Evolutionary conservation across 1,140 invertebrate genomes (phyloP), one percentile per base, ranked within the genome.

Genomic region (Tetragonula clypearis): DNA sequence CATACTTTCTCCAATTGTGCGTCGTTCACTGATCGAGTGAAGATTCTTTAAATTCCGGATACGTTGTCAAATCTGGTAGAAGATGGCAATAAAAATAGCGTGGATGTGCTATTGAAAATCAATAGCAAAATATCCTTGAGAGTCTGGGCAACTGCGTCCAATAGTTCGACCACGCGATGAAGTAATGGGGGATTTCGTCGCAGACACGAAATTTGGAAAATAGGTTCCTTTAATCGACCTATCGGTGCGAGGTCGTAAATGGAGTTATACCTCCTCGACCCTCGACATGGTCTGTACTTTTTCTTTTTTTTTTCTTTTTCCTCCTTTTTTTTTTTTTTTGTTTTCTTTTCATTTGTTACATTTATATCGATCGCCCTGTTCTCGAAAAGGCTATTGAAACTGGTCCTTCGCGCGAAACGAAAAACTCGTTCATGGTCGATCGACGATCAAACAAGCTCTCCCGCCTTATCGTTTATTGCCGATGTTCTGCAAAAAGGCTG

Each of bases 241-340:
- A 19, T 2, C 23, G 68, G 74, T 56, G 74, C 81, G 89, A 87
- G 88, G 87, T 89, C 85, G 84, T 79, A 79, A 78, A 49, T 49
- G 41, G 26, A 62, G 41, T 79, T 75, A 79, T 55, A 75, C 12
- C 66, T 74, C 71, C 55, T 55, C 53, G 65, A 9, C 30, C 17
- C 17, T 56, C 19, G 49, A 55, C n/a, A n/a, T 66, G 6, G 0
- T 0, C 11, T 49, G n/a, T 4, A n/a, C 66, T 6, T 23, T 21
- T n/a, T 17, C 23, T 21, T 21, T 30, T 55, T 14, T 26, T 21
- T n/a, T 17, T 30, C 26, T 21, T 30, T 55, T 12, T 26, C 26
- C 21, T 19, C 3, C 23, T 21, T 26, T 35, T 35, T 21, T 5
- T 30, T 55, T 35, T 21, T 11, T 1, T 26, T 0, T 49, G 41